Base-by-base conservation (phyloP, 2,797 vertebrate species). In the Phoeniculus purpureus region DNA sequence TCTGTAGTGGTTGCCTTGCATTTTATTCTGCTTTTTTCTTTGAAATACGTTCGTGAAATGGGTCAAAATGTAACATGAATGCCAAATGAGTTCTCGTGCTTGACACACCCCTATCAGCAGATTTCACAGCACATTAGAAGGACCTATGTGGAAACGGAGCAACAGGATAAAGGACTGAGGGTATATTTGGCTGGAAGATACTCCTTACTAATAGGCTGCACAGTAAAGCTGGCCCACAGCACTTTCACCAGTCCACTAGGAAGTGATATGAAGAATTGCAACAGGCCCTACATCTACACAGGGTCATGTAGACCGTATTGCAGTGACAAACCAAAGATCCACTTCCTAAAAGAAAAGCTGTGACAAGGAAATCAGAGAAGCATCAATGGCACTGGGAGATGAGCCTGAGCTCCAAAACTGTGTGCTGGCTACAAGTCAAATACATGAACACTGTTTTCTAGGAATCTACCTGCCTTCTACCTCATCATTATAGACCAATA, bases 401-500 rank as follows among this genome's bases (percentile, higher is more conserved):
- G 40, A 47, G 8, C 10, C 15, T 43, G 7, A 66, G 43, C 40
- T 43, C 43, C 16, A 43, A 43, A 34, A 45, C 48, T 73, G 13
- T 11, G 14, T 29, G 88, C 19, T 15, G 23, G n/a, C n/a, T 88
- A 51, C 21, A 71, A 67, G 74, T 5, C 55, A 85, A 85, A 32
- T 16, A 23, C 56, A 29, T 9, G 13, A 84, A 81, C 25, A 70
- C 4, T 32, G 87, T 89, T 43, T 85, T 50, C n/a, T 31, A 65
- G 71, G 45, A 85, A 94, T 77, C 27, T 34, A 52, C 80, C 5
- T 68, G 52, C 19, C 61, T 89, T 66, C 17, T 56, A 56, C 73
- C 93, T 92, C 9, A 85, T 70, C 66, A 62, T 85, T 96, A 96
- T 45, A 94, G 31, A 73, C 68, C 86, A 94, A 95, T 93, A 96